Evolutionary conservation across 2,797 vertebrate species (phyloP).

Genomic region (Rhinogobio ventralis): DNA sequence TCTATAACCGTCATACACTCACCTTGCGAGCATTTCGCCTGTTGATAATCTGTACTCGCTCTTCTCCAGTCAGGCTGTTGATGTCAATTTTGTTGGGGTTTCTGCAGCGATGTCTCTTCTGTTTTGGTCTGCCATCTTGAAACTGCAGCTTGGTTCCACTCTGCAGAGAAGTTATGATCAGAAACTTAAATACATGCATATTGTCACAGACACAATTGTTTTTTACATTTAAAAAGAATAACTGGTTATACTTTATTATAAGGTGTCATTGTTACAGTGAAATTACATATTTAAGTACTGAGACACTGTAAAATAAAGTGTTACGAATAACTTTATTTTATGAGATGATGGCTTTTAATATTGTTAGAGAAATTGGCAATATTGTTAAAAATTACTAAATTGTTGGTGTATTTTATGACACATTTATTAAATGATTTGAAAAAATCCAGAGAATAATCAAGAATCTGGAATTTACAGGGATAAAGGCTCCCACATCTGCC

Average conservation of each 20-base stretch:
- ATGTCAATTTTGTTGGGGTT: conserved; percentile 98
- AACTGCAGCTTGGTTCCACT: conserved; percentile 87
- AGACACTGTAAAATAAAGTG: no score
- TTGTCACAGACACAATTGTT: neutral
- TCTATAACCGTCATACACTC: neutral
- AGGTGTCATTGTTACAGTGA: no score
- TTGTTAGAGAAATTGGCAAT: neutral
- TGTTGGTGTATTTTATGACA: neutral
- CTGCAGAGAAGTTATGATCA: conserved; percentile 61
- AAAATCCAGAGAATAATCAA: neutral
- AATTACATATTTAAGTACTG: no score
- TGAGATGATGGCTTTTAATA: neutral
- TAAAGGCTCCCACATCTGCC: conserved; percentile 94
- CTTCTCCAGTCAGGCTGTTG: conserved; percentile 96
- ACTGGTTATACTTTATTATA: no score
- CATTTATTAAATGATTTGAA: neutral
- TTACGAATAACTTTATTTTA: neutral
- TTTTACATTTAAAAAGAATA: neutral
- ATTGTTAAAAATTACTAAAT: neutral
- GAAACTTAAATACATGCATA: neutral
- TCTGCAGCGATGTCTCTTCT: conserved; percentile 96
- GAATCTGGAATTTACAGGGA: conserved; percentile 83
- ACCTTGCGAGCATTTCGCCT: conserved; percentile 98
- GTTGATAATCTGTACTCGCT: conserved; percentile 97
- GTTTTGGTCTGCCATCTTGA: conserved; percentile 95